Evolutionary conservation across 2,888 invertebrate genomes (phyloP).

Genomic region (Cantharis flavilabris): DNA sequence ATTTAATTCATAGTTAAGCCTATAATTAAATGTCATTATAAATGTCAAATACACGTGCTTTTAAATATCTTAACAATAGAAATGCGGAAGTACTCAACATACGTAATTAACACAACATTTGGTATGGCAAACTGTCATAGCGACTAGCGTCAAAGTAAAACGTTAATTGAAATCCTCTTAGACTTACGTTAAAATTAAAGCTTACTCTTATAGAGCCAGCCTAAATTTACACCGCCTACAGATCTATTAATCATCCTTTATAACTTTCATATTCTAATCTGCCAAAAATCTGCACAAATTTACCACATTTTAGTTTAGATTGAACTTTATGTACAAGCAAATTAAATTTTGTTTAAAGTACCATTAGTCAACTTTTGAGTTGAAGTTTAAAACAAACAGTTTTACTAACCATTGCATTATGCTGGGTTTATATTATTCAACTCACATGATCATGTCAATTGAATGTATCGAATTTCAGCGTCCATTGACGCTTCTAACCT

Average conservation of each 20-base stretch:
- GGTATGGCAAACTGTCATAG: slow-evolving; percentile 22
- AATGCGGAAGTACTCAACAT: slow-evolving; percentile 23
- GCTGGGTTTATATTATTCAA: no score
- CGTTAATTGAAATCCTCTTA: slow-evolving; percentile 25
- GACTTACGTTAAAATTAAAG: slow-evolving; percentile 18
- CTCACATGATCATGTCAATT: no score
- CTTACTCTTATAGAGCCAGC: neutral
- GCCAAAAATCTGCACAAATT: neutral
- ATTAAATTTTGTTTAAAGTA: neutral
- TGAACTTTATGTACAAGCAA: neutral
- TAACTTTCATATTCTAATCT: neutral
- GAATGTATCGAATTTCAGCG: no score
- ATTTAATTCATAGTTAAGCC: neutral
- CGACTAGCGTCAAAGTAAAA: slow-evolving; percentile 25
- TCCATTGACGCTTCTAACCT: no score
- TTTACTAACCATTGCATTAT: neutral
- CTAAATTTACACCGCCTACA: neutral
- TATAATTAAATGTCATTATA: slow-evolving; percentile 19
- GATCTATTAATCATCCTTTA: slow-evolving; percentile 1
- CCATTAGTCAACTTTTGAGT: neutral
- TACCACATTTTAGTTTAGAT: neutral
- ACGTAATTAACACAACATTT: slow-evolving; percentile 26
- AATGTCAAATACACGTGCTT: slow-evolving; percentile 23
- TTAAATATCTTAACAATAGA: slow-evolving; percentile 16
- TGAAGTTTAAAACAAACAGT: neutral